Base-by-base conservation (phyloP, 2,113 vertebrate genomes). In the Lampris incognitus region DNA sequence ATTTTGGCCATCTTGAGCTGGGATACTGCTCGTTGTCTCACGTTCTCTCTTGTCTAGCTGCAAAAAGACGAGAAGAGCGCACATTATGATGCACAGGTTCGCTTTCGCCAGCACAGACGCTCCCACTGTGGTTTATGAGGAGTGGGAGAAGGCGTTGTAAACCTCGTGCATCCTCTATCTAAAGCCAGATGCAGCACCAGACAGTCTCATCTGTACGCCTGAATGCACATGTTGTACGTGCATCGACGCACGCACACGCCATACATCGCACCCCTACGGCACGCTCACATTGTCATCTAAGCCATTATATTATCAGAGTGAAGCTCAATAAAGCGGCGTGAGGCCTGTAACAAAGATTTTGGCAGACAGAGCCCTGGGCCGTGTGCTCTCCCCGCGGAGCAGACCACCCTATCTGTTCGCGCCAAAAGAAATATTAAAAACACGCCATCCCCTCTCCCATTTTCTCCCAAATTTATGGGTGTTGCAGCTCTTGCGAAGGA, bases 371-470 rank as follows among this genome's bases (percentile, higher is more conserved):
- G 74, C 76, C 62, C 55, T 59, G 61, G 74, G 83, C 66, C 64
- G 66, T 71, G 78, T 67, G 55, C 64, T 87, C 56, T 81, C 79
- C 82, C 86, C 65, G 61, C 1, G 9, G 80, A 69, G 66, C 52
- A 73, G 82, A 89, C 80, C 85, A 81, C 82, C 82, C 89, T 72
- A 83, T 82, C 74, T 8, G 67, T 74, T 49, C 64, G 41, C 64
- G 85, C 89, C 87, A 89, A 86, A 78, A 89, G 74, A 80, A 84
- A 87, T 84, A 89, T 83, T 82, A 72, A 87, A 87, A 88, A 80
- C 84, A 87, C 76, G 73, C 83, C 63, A 66, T 84, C 44, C 13
- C 54, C 62, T 40, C 10, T 9, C 11, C 36, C 60, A 0, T 6
- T 49, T 81, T 72, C 8, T 52, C 66, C 41, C 72, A 72, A 60